phyloP scores from a whole-genome alignment of 2,113 vertebrate genomes.

The Syngnathoides biaculeatus region DNA sequence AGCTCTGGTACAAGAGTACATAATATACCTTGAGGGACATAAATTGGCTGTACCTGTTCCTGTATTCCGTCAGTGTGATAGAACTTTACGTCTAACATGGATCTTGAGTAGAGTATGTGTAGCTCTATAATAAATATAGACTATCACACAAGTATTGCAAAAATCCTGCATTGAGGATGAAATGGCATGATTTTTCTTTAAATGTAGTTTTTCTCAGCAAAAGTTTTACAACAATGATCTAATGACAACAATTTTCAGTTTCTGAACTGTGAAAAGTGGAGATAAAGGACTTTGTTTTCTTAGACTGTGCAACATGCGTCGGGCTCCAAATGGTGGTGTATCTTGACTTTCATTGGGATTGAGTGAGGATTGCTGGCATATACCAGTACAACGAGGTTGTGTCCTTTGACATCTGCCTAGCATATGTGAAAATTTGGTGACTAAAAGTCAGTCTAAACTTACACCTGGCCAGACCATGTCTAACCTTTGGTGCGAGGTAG shows the following conservation, averaged over 20 bases:
- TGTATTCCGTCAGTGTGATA: not conserved
- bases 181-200: not conserved
- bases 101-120: not conserved
- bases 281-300: not conserved
- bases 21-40: not conserved
- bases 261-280: not conserved
- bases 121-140: not conserved
- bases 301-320: too few species aligned
- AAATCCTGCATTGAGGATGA: not conserved
- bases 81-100: not conserved
- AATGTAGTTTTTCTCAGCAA: not conserved
- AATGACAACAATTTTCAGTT: not conserved
- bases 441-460: too few species aligned
- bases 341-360: too few species aligned
- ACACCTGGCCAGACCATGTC: too few species aligned
- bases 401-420: too few species aligned
- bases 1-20: not conserved
- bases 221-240: not conserved
- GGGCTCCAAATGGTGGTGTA: too few species aligned
- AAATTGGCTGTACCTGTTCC: not conserved
- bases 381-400: too few species aligned
- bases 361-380: too few species aligned
- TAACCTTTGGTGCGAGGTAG: too few species aligned
- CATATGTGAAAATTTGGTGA: too few species aligned
- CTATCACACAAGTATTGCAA: not conserved